Base-by-base conservation (phyloP, 2,888 invertebrate species). In the Agelastica alni region DNA sequence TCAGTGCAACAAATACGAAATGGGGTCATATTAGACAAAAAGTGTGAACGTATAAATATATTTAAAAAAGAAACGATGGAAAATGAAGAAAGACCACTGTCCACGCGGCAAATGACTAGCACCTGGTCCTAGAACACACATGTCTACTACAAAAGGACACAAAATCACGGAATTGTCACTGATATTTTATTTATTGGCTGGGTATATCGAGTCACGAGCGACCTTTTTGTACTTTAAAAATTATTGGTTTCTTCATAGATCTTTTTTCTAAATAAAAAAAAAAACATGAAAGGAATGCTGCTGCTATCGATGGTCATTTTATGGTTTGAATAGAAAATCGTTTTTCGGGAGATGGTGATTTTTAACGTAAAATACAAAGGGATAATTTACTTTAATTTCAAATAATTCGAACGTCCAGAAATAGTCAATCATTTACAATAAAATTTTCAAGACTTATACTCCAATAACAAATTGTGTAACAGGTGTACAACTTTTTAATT, bases 161-260 rank as follows among this genome's bases (percentile, higher is more conserved):
- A 65, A 68, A 69, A 70, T 69, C 69, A 65, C 63, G 67, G 66
- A n/a, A 72, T 71, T 75, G 75, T 75, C 75, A 75, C 70, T 74
- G 75, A 75, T 75, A 75, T 75, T 74, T 75, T 75, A 75, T 75
- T 75, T 75, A 75, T 75, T 73, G 72, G 72, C 63, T 64, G 59
- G 59, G n/a, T n/a, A n/a, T 59, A 62, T 37, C 6, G 55, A 62
- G 62, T 64, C 66, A 66, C 64, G 65, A 66, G 62, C 66, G 65
- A 60, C 64, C 60, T 62, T 61, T 66, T 65, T 67, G 62, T 66
- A 56, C 56, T 62, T 61, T 61, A 63, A 60, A 65, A 62, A 65
- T 63, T 63, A 61, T 62, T 62, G 58, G 60, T 63, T 64, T 58
- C 61, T 59, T 65, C 59, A 56, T 51, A 56, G 54, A 39, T 36